These are phyloP conservation scores for Netelia melanura DNA, from an alignment of 2,888 invertebrate genomes.

Conservation along the genomic window DNA sequence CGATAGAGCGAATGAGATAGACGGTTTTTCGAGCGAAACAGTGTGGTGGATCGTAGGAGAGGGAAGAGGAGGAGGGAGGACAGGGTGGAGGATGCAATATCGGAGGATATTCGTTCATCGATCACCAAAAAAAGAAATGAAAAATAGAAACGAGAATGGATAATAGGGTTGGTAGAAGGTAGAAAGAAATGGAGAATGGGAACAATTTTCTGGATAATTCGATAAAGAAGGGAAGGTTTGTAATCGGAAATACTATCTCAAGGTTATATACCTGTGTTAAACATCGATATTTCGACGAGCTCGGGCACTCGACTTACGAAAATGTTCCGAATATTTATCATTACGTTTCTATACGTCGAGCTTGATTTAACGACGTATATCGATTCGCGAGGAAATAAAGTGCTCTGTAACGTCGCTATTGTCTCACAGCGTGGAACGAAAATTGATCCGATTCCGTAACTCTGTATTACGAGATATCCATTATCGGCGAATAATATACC, in stretches of 20 bases:
- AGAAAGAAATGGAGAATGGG: constrained; percentile 20
- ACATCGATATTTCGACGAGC: not conserved
- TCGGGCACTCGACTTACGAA: not conserved
- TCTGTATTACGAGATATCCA: constrained; percentile 19
- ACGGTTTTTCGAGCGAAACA: constrained; percentile 24
- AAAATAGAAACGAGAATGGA: constrained; percentile 10
- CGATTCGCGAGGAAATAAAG: not conserved
- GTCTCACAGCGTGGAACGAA: not conserved
- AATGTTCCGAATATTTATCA: not conserved
- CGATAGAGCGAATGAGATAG: constrained; percentile 25
- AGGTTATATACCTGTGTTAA: not conserved
- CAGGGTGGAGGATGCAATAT: not conserved
- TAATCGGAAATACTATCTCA: not conserved
- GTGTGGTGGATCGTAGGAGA: too few species aligned
- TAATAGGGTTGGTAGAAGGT: constrained; percentile 34
- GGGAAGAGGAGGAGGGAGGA: not conserved
- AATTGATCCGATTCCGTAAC: constrained; percentile 4
- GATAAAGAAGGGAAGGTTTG: not conserved
- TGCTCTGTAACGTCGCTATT: not conserved
- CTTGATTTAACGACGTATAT: constrained; percentile 2
- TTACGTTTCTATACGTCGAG: not conserved
- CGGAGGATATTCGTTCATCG: constrained; percentile 51
- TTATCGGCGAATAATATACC: constrained; percentile 47
- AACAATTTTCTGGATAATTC: constrained; percentile 38
- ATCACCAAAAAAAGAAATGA: constrained; percentile 31